Conservation (phyloP, 2,113 vertebrate genomes). For the Lagenorhynchus albirostris region DNA sequence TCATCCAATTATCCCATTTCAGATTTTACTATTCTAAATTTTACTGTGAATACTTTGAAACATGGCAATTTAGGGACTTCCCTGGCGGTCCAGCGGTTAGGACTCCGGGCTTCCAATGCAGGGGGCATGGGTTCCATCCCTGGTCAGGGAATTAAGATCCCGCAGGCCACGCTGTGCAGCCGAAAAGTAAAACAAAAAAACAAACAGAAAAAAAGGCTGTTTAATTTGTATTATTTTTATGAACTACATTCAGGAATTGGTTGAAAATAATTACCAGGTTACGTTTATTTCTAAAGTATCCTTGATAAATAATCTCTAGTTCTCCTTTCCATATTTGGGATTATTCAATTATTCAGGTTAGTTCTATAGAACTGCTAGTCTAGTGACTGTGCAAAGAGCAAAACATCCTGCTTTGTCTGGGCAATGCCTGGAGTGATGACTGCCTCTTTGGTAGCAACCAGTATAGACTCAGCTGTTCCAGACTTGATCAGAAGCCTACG, state of each 20-base stretch:
- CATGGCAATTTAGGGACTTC: neutral
- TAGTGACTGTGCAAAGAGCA: neutral
- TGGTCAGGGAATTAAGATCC: too few species aligned
- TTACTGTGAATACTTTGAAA: neutral
- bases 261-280: slow-evolving; percentile 15
- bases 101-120: too few species aligned
- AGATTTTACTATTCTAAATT: neutral
- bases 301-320: neutral
- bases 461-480: neutral
- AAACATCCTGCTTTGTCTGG: neutral
- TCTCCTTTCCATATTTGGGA: neutral
- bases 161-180: too few species aligned
- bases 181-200: too few species aligned
- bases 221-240: slow-evolving; percentile 2
- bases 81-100: too few species aligned
- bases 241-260: neutral
- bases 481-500: neutral
- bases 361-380: neutral
- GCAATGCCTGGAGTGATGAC: neutral
- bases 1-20: neutral
- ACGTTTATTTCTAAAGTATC: slow-evolving; percentile 11
- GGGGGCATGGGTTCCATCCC: too few species aligned
- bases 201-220: neutral
- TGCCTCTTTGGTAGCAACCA: neutral
- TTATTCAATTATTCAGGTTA: neutral